Conservation (phyloP, 2,888 invertebrate genomes). For the Rhagium mordax region DNA sequence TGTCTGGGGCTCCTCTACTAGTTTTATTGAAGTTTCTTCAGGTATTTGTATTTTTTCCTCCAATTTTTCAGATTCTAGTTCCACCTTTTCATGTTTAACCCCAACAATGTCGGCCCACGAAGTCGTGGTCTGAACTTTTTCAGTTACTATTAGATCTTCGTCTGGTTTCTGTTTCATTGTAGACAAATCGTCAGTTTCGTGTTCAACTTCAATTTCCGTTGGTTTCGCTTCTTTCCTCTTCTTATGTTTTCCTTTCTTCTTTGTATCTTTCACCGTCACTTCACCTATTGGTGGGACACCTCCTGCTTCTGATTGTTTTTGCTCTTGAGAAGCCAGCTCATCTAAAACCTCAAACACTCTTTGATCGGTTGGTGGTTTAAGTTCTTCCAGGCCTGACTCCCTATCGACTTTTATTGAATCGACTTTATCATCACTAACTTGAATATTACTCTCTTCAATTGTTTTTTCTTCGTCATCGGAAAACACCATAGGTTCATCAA, state of each 20-base stretch:
- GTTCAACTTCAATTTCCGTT: background rate
- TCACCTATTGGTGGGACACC: background rate
- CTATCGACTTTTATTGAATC: background rate
- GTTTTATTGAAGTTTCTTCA: background rate
- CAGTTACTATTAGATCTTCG: background rate
- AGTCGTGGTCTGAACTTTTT: background rate
- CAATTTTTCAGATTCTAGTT: background rate
- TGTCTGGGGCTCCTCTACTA: background rate
- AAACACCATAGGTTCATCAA: slow-evolving; percentile 62
- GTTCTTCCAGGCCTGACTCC: no score
- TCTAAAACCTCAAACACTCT: no score
- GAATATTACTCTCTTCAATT: background rate
- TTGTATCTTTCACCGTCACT: background rate
- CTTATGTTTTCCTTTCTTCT: slow-evolving; percentile 1
- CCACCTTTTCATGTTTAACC: background rate
- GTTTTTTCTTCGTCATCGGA: slow-evolving; percentile 57
- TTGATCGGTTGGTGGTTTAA: background rate
- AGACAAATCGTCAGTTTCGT: background rate
- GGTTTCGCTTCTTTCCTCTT: slow-evolving; percentile 2
- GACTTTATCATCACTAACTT: background rate
- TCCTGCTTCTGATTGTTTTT: background rate
- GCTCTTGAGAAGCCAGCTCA: no score
- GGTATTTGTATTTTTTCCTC: background rate
- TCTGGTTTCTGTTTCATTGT: background rate
- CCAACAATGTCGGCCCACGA: slow-evolving; percentile 32